phyloP scores from a whole-genome alignment of 2,888 invertebrate genomes.

The Seira musarum region DNA sequence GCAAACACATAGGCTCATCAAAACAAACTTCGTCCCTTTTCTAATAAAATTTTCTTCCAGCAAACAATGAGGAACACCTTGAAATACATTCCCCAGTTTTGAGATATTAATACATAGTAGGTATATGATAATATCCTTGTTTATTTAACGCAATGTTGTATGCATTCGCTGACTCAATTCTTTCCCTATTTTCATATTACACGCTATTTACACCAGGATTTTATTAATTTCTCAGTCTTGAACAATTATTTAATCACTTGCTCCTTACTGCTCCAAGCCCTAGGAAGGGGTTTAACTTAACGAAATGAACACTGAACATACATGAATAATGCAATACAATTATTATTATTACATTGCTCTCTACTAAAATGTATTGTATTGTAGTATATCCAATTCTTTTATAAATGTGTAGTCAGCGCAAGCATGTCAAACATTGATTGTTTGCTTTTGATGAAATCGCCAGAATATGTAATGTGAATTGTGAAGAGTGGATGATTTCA shows the following conservation, averaged over 20 bases:
- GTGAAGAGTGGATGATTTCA: slow-evolving; percentile 21
- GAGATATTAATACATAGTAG: no score
- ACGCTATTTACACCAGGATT: slow-evolving; percentile 28
- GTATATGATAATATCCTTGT: slow-evolving; percentile 5
- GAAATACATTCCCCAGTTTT: no score
- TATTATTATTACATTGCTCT: slow-evolving; percentile 20
- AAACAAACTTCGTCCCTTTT: slow-evolving; percentile 29
- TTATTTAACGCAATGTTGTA: slow-evolving; percentile 11
- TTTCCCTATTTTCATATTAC: neutral
- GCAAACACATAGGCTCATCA: neutral
- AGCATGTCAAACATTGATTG: slow-evolving; percentile 48
- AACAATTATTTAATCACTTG: slow-evolving; percentile 55
- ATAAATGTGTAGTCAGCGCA: slow-evolving; percentile 5
- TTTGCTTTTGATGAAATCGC: slow-evolving; percentile 54
- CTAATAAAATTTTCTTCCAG: slow-evolving; percentile 27
- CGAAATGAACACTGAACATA: neutral
- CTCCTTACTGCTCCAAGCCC: slow-evolving; percentile 27
- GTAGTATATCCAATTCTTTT: no score
- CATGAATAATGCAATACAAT: slow-evolving; percentile 36
- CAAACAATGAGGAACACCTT: no score
- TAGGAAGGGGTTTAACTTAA: neutral
- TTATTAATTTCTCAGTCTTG: slow-evolving; percentile 55
- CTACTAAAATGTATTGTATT: no score
- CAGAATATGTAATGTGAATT: slow-evolving; percentile 27
- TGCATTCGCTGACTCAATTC: no score